Base-by-base conservation (phyloP, 92 coral and sea anemone species). In the Phenganax stokvisi region DNA sequence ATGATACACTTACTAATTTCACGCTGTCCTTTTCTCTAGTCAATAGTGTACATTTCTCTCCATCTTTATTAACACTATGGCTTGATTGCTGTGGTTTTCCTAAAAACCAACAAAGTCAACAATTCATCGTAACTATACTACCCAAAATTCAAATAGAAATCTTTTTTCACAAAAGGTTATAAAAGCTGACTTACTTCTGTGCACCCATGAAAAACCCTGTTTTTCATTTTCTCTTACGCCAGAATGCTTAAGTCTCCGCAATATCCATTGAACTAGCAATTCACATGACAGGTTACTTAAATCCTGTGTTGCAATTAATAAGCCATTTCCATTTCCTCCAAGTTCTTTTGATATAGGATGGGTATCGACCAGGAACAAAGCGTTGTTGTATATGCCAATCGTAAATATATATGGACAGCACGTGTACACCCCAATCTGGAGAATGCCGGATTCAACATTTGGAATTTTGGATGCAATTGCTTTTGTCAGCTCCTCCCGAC, bases 261-360 rank as follows among this genome's bases (percentile, higher is more conserved):
- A 52, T 55, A 74, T 74, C 79, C 79, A 72, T 27, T 72, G 56
- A 30, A 12, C 54, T 52, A 72, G 77, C 54, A 72, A 59, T 37
- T 8, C 56, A 31, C 77, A 72, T 10, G 77, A 72, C 56, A 10
- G 53, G 29, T 61, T 61, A 74, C 79, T 74, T 51, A 61, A 74
- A 52, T 74, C 79, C 17, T 61, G 57, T 54, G 79, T 74, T 12
- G 59, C 79, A 27, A 74, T 11, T 12, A 74, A 74, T 12, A 74
- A 51, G 59, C 79, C 79, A 74, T 74, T 74, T 17, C 79, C 9
- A 47, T 74, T 74, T 51, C 79, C 79, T 74, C 79, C 79, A 12
- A 74, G 15, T 6, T 12, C 79, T 47, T 74, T 65, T 55, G 79
- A 74, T 55, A 74, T 65, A 74, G 79, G 79, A 74, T 74, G 79